phyloP scores from a whole-genome alignment of 2,797 vertebrate species.

The Borostomias antarcticus region DNA sequence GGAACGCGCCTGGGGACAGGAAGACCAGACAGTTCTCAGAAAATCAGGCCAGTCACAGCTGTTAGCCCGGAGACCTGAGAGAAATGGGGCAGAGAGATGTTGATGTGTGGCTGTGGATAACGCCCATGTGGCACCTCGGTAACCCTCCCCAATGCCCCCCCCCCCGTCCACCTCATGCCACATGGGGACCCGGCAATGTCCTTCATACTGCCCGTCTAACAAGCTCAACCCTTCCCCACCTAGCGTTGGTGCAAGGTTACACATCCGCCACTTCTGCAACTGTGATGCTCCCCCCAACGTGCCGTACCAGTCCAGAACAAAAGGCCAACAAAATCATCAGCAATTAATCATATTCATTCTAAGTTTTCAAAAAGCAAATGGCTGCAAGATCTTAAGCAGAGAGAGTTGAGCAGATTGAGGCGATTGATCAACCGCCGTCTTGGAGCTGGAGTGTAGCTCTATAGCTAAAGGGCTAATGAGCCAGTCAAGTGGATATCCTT shows the following conservation, averaged over 20 bases:
- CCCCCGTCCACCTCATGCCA: conserved; percentile 41
- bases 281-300: no score
- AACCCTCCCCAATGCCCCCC: conserved; percentile 25
- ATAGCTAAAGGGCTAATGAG: neutral
- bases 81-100: conserved; percentile 54
- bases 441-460: neutral
- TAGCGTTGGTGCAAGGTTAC: no score
- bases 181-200: conserved; percentile 59
- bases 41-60: conserved; percentile 67
- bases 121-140: conserved; percentile 61
- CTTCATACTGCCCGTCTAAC: neutral
- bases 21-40: conserved; percentile 32
- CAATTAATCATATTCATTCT: no score
- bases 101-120: conserved; percentile 56
- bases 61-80: conserved; percentile 69
- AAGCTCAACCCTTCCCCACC: neutral
- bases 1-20: conserved; percentile 37
- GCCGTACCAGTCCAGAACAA: no score
- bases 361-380: no score
- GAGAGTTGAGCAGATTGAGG: no score
- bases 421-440: neutral
- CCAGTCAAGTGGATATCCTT: conserved; percentile 60
- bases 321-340: no score
- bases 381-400: no score
- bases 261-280: no score